These are phyloP conservation scores for Amniataba percoides DNA, from an alignment of 2,797 vertebrate species.

Conservation along the genomic window DNA sequence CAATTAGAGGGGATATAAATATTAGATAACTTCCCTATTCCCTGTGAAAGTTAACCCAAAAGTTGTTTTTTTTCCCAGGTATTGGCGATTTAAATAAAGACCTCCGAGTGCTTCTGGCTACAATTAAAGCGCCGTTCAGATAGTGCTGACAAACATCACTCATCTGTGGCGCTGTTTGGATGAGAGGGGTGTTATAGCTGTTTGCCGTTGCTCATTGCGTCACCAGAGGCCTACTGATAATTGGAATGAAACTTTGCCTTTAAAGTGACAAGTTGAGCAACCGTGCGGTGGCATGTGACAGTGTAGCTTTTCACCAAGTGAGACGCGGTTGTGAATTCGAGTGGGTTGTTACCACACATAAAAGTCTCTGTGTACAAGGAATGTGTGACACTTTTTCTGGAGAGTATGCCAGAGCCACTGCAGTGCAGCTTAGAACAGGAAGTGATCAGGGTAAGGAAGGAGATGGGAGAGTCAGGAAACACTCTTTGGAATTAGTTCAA, in stretches of 20 bases:
- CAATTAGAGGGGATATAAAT: conserved; percentile 80
- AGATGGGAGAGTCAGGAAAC: conserved; percentile 66
- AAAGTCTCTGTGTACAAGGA: conserved; percentile 67
- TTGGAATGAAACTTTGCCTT: conserved; percentile 56
- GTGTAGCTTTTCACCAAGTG: conserved; percentile 52
- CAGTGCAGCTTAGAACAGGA: conserved; percentile 63
- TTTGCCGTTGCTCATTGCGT: conserved; percentile 57
- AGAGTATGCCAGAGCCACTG: conserved; percentile 63
- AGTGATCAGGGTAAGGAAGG: conserved; percentile 73
- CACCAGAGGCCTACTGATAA: conserved; percentile 47
- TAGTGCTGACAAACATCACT: conserved; percentile 46
- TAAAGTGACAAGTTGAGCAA: conserved; percentile 43
- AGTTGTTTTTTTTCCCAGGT: conserved; percentile 51
- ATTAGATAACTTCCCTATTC: conserved; percentile 74
- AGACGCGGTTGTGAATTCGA: conserved; percentile 52
- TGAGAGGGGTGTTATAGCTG: conserved; percentile 30
- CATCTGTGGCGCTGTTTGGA: conserved; percentile 25
- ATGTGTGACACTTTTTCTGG: conserved; percentile 64
- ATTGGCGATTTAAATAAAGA: conserved; percentile 67
- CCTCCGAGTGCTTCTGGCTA: conserved; percentile 40
- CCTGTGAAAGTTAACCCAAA: conserved; percentile 68
- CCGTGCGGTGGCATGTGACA: conserved; percentile 52
- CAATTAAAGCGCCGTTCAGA: conserved; percentile 58
- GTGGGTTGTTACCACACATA: conserved; percentile 69
- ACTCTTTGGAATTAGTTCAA: conserved; percentile 68